Conservation (phyloP, 2,797 vertebrate genomes). For the Periparus ater region DNA sequence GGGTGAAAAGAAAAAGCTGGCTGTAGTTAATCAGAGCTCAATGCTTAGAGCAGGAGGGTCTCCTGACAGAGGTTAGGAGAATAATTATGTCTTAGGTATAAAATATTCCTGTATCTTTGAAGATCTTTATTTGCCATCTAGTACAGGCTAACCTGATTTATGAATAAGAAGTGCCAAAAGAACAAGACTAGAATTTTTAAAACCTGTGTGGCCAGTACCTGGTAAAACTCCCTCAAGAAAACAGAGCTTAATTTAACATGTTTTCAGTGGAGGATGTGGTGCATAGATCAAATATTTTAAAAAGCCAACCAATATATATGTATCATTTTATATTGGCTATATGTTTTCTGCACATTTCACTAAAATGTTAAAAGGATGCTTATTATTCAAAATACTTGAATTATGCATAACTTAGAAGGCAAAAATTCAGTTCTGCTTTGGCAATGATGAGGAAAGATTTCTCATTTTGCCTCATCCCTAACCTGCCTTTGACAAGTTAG, state of each 20-base stretch:
- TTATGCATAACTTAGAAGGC: background rate
- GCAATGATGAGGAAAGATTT: background rate
- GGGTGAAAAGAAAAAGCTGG: background rate
- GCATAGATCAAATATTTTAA: background rate
- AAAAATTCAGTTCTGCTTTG: background rate
- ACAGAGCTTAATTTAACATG: background rate
- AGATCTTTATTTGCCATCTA: background rate
- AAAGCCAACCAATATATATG: background rate
- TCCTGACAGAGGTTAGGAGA: background rate
- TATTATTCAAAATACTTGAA: background rate
- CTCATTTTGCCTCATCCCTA: background rate
- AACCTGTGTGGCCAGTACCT: background rate
- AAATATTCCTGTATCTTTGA: background rate
- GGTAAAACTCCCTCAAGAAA: background rate
- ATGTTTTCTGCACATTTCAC: background rate
- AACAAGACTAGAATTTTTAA: background rate
- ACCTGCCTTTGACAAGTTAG: background rate
- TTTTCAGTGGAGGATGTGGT: background rate
- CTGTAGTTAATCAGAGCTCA: background rate
- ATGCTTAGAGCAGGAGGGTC: background rate
- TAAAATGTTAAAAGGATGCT: background rate
- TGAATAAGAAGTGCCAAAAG: background rate
- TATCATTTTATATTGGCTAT: background rate
- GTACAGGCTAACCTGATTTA: background rate
- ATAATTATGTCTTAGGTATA: background rate